Conservation (phyloP, 2,797 vertebrate species). For the Crax fasciolata region DNA sequence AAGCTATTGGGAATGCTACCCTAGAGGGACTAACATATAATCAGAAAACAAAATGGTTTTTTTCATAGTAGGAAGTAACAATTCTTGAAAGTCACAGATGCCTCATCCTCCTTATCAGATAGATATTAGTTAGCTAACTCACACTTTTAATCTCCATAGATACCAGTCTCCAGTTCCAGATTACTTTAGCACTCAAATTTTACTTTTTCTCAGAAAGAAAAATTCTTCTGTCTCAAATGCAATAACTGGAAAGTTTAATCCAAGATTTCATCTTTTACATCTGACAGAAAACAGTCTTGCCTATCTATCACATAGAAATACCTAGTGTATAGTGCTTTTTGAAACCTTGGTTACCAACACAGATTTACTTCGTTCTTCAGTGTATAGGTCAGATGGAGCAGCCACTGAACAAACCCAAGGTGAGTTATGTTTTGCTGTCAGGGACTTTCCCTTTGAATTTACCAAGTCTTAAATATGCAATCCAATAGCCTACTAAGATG, state of each 20-base stretch:
- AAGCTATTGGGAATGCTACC: rapidly evolving
- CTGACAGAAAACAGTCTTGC: neutral
- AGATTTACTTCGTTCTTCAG: neutral
- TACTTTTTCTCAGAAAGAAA: neutral
- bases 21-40: neutral
- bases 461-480: neutral
- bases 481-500: neutral
- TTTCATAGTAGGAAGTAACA: neutral
- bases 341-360: neutral
- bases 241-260: neutral
- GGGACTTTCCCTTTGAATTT: neutral
- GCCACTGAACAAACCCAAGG: neutral
- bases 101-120: neutral
- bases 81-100: neutral
- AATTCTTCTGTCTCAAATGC: neutral
- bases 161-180: neutral
- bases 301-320: neutral
- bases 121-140: neutral
- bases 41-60: neutral
- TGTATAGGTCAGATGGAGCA: neutral
- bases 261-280: neutral
- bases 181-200: neutral
- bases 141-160: neutral
- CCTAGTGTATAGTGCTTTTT: neutral
- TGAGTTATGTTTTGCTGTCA: neutral